Evolutionary conservation across 92 coral and sea anemone genomes (phyloP), one percentile per base, ranked within the genome.

Genomic region (Hydrozoanthus gracilis): DNA sequence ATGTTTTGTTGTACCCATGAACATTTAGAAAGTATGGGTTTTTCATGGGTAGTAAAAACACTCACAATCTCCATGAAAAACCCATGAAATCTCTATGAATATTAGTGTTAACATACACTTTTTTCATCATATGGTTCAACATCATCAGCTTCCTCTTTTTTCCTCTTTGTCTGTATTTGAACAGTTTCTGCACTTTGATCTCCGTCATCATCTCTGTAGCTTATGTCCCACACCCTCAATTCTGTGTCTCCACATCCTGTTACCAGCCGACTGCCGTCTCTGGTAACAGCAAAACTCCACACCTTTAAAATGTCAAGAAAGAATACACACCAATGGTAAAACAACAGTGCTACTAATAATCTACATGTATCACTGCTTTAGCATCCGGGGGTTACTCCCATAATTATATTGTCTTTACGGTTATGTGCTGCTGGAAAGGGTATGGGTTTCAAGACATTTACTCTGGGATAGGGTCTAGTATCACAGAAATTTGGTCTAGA

Each of bases 221-320:
- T 92, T 39, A 96, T 91, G 70, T 93, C 83, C 99, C 99, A 96
- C 47, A 96, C 90, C 79, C 98, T 88, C 61, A 96, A 62, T 72
- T 95, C 99, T 86, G 97, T 95, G 83, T 96, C 99, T 6, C 95
- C 91, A 89, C 98, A 96, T 27, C 99, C 99, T 52, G 99, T 96
- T 9, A 96, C 82, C 44, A 96, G 92, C 69, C 95, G 84, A 77
- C 92, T 92, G 72, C 93, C 99, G 73, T 93, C 91, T 50, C 84
- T 88, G 60, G 91, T 69, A 4, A 96, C 82, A 7, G 91, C 65
- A 74, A 96, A 96, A 18, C 94, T 95, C 99, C 99, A 96, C 8
- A 96, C 99, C 99, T 96, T 51, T 5, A 18, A 48, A 51, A 52
- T 2, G 5, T 20, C 7, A 51, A 35, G 4, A 52, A 52, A 39